Conservation (phyloP, 2,888 invertebrate species). For the Myopa tessellatipennis region DNA sequence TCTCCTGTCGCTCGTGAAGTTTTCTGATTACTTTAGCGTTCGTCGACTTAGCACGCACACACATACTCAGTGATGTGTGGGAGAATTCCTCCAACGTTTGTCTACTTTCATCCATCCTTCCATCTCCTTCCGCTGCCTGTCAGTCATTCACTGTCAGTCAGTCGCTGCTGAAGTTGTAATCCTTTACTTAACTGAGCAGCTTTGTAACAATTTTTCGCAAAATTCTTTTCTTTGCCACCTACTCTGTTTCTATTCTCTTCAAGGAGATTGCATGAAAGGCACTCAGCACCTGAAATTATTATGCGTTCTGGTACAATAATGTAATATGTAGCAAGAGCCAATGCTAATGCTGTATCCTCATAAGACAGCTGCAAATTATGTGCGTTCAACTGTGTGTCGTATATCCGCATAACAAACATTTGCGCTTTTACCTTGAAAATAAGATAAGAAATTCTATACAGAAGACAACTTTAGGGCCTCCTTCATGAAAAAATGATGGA, state of each 20-base stretch:
- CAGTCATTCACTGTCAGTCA: conserved; percentile 42
- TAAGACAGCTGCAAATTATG: not conserved
- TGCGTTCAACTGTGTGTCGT: not conserved
- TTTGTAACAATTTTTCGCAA: conserved; percentile 42
- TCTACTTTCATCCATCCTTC: not conserved
- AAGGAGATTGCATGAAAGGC: conserved; percentile 8
- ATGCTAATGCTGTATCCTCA: not conserved
- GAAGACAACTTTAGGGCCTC: no score
- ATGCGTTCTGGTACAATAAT: no score
- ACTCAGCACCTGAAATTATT: conserved; percentile 19
- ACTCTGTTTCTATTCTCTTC: not conserved
- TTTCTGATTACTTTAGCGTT: no score
- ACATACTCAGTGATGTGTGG: not conserved
- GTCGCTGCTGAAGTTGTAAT: conserved; percentile 49
- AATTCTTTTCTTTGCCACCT: conserved; percentile 19
- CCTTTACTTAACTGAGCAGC: conserved; percentile 50
- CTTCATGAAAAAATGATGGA: no score
- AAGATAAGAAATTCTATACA: conserved; percentile 35
- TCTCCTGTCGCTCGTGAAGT: no score
- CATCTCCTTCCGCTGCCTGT: conserved; percentile 10
- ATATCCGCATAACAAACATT: not conserved
- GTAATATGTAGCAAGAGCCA: no score
- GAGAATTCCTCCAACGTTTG: no score
- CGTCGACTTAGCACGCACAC: not conserved
- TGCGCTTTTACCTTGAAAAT: not conserved